phyloP scores from a whole-genome alignment of 2,113 vertebrate species.

The Cnemophilus loriae region DNA sequence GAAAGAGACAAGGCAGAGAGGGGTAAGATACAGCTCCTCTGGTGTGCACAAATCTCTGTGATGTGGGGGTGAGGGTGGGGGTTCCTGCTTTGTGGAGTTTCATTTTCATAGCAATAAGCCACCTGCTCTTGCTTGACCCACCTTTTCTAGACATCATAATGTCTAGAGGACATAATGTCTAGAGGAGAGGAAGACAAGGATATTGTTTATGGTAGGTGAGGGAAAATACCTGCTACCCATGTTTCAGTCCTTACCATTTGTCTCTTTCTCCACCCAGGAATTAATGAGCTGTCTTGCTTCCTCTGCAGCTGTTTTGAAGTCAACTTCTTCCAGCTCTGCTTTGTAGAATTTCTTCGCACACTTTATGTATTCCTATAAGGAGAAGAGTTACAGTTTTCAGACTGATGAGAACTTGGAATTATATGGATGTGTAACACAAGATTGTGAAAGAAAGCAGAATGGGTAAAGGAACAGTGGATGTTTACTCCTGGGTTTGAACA shows the following conservation, averaged over 20 bases:
- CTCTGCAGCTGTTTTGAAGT: slow-evolving; percentile 64
- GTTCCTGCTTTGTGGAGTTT: not conserved
- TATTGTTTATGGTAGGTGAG: not conserved
- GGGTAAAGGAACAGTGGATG: not conserved
- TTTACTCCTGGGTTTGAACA: not conserved
- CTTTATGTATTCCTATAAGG: slow-evolving; percentile 59
- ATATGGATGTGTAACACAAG: not conserved
- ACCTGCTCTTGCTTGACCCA: not conserved
- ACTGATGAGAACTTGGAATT: not conserved
- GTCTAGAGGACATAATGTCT: too few relatives aligned
- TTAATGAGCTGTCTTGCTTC: slow-evolving; percentile 67
- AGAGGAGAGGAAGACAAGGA: not conserved
- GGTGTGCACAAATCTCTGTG: not conserved
- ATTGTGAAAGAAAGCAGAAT: not conserved
- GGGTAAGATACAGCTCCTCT: not conserved
- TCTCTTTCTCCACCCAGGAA: slow-evolving; percentile 69
- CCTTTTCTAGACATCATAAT: not conserved
- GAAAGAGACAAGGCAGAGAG: not conserved
- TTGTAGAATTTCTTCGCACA: slow-evolving; percentile 61
- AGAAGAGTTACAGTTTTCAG: not conserved
- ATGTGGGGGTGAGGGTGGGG: too few relatives aligned
- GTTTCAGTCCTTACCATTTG: slow-evolving; percentile 61
- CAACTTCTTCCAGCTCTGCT: slow-evolving; percentile 47
- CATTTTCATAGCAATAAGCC: not conserved
- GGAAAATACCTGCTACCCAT: not conserved